phyloP scores from a whole-genome alignment of 1,140 invertebrate genomes.

The Aricia agestis region DNA sequence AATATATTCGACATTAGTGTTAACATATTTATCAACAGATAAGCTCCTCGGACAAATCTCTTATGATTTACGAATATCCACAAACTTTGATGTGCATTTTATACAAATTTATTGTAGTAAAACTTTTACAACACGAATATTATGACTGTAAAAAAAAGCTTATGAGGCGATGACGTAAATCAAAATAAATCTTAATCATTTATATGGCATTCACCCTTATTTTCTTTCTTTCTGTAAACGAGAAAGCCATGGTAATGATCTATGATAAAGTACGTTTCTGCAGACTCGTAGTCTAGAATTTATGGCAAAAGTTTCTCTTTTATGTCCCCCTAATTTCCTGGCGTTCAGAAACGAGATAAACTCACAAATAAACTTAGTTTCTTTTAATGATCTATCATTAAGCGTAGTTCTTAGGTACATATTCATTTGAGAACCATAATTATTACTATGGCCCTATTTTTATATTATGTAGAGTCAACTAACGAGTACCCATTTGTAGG shows the following conservation, averaged over 20 bases:
- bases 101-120: background rate
- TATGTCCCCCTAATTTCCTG: constrained; percentile 8
- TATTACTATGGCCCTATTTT: too few relatives aligned
- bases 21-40: background rate
- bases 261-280: constrained; percentile 8
- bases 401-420: too few relatives aligned
- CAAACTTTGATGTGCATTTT: background rate
- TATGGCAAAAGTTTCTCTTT: constrained; percentile 12
- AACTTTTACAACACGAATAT: background rate
- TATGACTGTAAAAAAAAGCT: too few relatives aligned
- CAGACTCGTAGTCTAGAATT: constrained; percentile 12
- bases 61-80: background rate
- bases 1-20: background rate
- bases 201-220: background rate
- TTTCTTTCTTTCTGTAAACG: background rate
- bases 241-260: constrained; percentile 9
- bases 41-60: background rate
- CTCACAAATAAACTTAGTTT: constrained; percentile 6
- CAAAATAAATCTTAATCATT: background rate
- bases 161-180: background rate
- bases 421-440: too few relatives aligned
- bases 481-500: too few relatives aligned
- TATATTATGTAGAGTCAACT: too few relatives aligned
- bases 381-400: constrained; percentile 1
- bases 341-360: background rate